phyloP scores from a whole-genome alignment of 2,113 vertebrate genomes.

The Cinclus cinclus region DNA sequence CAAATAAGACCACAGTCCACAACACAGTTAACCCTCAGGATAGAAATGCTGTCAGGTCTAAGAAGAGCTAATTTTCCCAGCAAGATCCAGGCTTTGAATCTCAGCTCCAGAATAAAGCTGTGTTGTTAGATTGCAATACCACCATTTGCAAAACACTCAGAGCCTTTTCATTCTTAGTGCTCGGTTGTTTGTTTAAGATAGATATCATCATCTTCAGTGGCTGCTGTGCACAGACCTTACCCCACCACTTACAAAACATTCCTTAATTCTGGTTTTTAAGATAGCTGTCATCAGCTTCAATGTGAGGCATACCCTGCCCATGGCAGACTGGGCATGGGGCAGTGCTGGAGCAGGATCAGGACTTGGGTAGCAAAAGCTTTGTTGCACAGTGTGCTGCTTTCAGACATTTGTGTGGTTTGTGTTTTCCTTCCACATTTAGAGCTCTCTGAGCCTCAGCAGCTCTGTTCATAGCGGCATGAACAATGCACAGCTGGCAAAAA shows the following conservation, averaged over 20 bases:
- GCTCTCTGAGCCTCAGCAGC: background rate
- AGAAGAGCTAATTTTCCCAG: background rate
- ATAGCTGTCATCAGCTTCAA: background rate
- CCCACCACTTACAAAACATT: background rate
- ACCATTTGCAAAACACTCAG: background rate
- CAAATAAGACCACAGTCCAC: background rate
- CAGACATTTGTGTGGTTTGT: background rate
- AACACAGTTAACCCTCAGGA: background rate
- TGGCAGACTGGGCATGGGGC: background rate
- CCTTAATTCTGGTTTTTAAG: background rate
- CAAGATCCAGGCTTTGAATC: background rate
- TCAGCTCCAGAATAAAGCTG: background rate
- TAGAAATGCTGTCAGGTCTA: background rate
- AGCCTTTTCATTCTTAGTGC: background rate
- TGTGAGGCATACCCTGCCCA: fast-evolving
- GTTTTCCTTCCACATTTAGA: background rate
- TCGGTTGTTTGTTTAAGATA: background rate
- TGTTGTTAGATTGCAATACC: background rate
- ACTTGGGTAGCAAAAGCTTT: background rate
- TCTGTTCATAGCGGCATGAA: background rate
- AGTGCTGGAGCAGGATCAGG: background rate
- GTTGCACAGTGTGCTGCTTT: background rate
- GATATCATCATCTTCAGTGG: background rate
- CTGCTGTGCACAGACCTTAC: background rate
- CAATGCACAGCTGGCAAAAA: background rate